These are phyloP conservation scores for Casuarius casuarius DNA, from an alignment of 2,113 vertebrate genomes.

Conservation along the genomic window DNA sequence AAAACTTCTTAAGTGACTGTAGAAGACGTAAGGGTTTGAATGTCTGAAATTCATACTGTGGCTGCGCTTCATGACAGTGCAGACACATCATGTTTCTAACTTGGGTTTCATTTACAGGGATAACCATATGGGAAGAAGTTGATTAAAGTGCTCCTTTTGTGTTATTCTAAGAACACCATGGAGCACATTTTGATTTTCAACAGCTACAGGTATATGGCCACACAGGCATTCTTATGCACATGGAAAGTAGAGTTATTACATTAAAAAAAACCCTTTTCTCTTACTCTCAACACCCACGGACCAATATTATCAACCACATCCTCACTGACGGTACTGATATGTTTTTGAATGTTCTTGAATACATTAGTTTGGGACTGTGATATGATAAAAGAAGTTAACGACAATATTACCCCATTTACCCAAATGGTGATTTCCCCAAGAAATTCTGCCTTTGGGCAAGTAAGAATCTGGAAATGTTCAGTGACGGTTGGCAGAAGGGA, in stretches of 20 bases:
- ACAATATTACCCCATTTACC: background rate
- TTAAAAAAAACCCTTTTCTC: background rate
- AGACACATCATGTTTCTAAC: background rate
- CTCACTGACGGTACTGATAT: background rate
- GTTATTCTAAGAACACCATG: background rate
- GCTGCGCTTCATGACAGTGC: background rate
- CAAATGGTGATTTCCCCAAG: background rate
- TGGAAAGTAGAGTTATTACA: background rate
- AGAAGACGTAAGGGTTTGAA: background rate
- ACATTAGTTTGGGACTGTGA: background rate
- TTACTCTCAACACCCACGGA: background rate
- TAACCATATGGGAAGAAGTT: background rate
- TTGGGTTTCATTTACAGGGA: background rate
- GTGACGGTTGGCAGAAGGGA: background rate
- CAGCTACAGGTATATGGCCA: background rate
- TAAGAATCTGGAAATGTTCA: background rate
- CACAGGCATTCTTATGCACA: background rate
- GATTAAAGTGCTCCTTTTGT: background rate
- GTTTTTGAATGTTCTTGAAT: background rate
- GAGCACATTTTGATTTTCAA: background rate
- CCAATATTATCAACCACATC: background rate
- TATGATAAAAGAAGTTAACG: background rate
- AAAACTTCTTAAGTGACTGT: background rate
- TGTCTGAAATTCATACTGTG: background rate
- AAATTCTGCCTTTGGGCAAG: background rate